Conservation (phyloP, 1,140 invertebrate species). For the Eurosta solidaginis region DNA sequence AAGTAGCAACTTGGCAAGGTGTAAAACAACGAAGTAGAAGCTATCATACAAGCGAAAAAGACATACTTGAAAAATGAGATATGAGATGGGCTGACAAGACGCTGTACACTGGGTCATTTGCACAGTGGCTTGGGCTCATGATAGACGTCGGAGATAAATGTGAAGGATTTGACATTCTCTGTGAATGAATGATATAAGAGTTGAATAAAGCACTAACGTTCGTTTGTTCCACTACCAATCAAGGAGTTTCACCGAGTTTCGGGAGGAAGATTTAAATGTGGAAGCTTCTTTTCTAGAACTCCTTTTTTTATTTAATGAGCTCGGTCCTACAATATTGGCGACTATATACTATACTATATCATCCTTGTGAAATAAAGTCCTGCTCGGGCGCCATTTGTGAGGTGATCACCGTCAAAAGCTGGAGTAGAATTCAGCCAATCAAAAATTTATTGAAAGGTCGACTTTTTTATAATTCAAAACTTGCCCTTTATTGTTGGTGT, state of each 20-base stretch:
- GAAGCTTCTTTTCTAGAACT: no score
- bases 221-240: no score
- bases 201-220: no score
- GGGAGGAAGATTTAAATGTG: no score
- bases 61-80: conserved; percentile 6
- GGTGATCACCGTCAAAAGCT: not conserved
- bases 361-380: no score
- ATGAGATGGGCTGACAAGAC: not conserved
- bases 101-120: not conserved
- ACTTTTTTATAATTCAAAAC: not conserved
- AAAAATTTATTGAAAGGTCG: not conserved
- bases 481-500: not conserved
- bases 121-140: not conserved
- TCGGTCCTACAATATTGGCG: no score
- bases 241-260: no score
- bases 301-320: no score
- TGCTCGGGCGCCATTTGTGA: no score
- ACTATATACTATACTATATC: no score
- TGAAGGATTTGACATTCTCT: no score
- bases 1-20: not conserved
- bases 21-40: not conserved
- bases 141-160: not conserved
- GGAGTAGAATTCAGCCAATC: not conserved
- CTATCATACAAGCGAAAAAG: not conserved
- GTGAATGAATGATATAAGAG: no score